Percentiles rank a stretch among this genome's conserved stretches.
Conservation (phyloP, 2,888 invertebrate species). For the Tortricodes alternella region DNA sequence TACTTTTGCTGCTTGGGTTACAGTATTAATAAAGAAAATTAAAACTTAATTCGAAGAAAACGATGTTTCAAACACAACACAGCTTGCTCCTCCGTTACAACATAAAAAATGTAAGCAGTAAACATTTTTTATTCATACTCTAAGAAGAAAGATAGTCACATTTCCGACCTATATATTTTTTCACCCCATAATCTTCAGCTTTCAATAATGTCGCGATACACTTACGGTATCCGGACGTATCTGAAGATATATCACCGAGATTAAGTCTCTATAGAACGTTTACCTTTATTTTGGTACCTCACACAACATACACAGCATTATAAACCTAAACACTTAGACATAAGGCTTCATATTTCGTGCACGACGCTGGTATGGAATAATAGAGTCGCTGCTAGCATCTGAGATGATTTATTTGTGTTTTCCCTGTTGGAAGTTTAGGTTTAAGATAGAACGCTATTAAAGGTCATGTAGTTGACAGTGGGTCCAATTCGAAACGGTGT, state of each 20-base stretch:
- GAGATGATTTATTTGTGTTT: conserved; percentile 21
- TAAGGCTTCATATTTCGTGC: neutral
- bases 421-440: conserved; percentile 13
- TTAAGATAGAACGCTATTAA: conserved; percentile 3
- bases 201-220: conserved; percentile 30
- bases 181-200: conserved; percentile 19
- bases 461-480: neutral
- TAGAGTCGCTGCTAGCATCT: conserved; percentile 13
- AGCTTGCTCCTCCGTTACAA: neutral
- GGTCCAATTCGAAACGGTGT: too few species aligned
- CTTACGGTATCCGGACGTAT: conserved; percentile 24
- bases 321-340: neutral
- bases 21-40: too few species aligned
- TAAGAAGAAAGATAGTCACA: neutral
- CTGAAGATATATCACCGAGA: conserved; percentile 27
- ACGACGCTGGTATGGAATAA: conserved; percentile 1
- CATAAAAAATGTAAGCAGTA: neutral
- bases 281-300: conserved; percentile 13
- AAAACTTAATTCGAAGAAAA: too few species aligned
- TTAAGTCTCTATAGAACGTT: conserved; percentile 21
- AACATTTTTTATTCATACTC: neutral
- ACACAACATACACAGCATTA: neutral
- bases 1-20: too few species aligned
- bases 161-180: conserved; percentile 24
- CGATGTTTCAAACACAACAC: too few species aligned